Conservation (phyloP, 2,797 vertebrate genomes). For the Clarias fuscus region DNA sequence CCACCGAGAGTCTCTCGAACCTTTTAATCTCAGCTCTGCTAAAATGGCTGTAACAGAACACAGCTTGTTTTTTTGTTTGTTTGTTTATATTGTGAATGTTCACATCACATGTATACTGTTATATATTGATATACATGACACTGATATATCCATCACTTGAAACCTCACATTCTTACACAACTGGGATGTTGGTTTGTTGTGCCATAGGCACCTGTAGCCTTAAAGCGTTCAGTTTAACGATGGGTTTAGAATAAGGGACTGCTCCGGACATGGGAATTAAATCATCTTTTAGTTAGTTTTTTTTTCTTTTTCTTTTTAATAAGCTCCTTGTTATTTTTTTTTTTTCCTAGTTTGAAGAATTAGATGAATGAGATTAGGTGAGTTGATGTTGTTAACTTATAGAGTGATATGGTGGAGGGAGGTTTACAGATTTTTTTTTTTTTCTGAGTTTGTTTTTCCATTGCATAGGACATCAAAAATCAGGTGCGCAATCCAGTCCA, state of each 20-base stretch:
- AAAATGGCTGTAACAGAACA: neutral
- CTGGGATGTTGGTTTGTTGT: constrained; percentile 14
- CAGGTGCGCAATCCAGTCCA: constrained; percentile 15
- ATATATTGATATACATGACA: neutral
- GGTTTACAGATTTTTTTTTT: neutral
- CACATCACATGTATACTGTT: constrained; percentile 20
- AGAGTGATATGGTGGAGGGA: neutral
- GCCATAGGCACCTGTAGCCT: constrained; percentile 42
- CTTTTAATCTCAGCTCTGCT: neutral
- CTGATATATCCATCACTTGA: constrained; percentile 19
- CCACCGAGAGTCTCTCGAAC: neutral
- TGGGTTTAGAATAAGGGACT: neutral
- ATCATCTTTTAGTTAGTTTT: neutral
- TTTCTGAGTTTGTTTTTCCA: neutral
- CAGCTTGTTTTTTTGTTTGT: neutral
- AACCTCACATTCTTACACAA: constrained; percentile 17
- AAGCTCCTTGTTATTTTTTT: neutral
- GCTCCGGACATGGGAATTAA: neutral
- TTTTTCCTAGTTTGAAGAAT: neutral
- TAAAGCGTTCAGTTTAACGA: neutral
- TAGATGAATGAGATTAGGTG: neutral
- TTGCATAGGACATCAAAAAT: neutral
- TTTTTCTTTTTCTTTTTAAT: neutral
- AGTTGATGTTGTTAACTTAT: neutral
- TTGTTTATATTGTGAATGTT: constrained; percentile 18